Conservation (phyloP, 2,797 vertebrate genomes). For the Kryptolebias ocellatus region DNA sequence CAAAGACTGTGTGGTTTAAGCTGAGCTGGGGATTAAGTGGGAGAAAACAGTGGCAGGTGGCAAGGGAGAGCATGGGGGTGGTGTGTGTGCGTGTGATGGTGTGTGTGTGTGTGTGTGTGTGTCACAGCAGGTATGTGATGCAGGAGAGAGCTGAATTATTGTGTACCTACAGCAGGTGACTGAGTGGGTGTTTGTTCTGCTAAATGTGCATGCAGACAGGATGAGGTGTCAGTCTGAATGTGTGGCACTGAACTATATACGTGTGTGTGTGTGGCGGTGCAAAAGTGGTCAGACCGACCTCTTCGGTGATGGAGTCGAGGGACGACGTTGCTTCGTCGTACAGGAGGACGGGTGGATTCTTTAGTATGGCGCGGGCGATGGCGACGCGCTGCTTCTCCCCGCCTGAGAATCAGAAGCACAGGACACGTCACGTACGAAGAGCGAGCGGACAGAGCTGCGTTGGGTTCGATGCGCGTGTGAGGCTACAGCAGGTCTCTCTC, state of each 20-base stretch:
- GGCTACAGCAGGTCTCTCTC: slow-evolving; percentile 9
- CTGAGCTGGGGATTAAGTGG: slow-evolving; percentile 69
- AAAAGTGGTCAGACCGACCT: slow-evolving; percentile 80
- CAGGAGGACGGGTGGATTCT: slow-evolving; percentile 92
- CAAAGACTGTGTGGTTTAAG: slow-evolving; percentile 69
- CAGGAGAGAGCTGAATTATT: slow-evolving; percentile 64
- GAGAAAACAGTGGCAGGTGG: slow-evolving; percentile 72
- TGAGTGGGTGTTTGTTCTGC: slow-evolving; percentile 65
- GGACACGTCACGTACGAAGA: neutral
- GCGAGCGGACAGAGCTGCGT: neutral
- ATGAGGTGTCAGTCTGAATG: slow-evolving; percentile 28
- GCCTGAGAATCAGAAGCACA: slow-evolving; percentile 76
- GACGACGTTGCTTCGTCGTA: slow-evolving; percentile 99
- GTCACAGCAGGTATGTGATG: slow-evolving; percentile 62
- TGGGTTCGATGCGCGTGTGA: slow-evolving; percentile 10
- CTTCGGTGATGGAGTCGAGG: slow-evolving; percentile 98
- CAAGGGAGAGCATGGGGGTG: slow-evolving; percentile 54
- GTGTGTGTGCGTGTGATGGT: slow-evolving; percentile 4
- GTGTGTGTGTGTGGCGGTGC: slow-evolving; percentile 9
- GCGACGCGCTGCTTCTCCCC: slow-evolving; percentile 98
- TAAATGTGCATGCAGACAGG: slow-evolving; percentile 52
- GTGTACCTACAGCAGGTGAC: slow-evolving; percentile 68
- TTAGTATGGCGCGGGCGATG: slow-evolving; percentile 95
- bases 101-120: slow-evolving; percentile 20
- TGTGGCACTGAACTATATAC: slow-evolving; percentile 20